These are phyloP conservation scores for Sandelia bainsii DNA, from an alignment of 2,797 vertebrate species.

Conservation along the genomic window DNA sequence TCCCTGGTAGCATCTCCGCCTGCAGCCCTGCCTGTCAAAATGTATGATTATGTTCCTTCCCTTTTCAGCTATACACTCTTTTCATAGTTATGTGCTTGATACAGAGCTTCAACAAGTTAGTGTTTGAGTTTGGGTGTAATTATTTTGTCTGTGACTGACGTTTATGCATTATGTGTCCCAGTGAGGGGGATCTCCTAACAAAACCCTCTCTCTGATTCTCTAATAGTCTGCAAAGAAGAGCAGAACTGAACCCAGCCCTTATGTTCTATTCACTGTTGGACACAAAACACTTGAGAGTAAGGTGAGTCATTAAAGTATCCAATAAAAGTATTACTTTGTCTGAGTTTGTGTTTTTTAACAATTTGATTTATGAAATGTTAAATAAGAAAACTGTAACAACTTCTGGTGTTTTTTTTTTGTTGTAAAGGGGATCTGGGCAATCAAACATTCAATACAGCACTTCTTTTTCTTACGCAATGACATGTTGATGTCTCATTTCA, in stretches of 20 bases:
- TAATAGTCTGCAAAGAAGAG: conserved; percentile 93
- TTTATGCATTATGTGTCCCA: conserved; percentile 7
- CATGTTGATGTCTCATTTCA: conserved; percentile 1
- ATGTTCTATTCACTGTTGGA: conserved; percentile 92
- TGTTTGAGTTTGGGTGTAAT: conserved; percentile 40
- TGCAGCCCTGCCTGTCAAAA: conserved; percentile 69
- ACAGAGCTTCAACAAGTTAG: conserved; percentile 6
- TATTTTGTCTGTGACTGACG: conserved; percentile 2
- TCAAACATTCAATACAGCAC: conserved; percentile 6
- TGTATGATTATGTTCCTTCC: conserved; percentile 27
- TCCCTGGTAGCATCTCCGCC: conserved; percentile 58
- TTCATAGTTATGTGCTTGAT: conserved; percentile 42
- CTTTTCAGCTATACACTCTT: conserved; percentile 27
- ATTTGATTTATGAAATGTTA: background rate
- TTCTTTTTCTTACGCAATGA: background rate
- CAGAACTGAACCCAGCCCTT: conserved; percentile 93
- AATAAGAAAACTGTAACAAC: background rate
- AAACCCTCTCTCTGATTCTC: conserved; percentile 36
- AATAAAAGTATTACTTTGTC: background rate
- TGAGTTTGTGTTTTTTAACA: background rate
- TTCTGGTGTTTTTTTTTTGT: background rate
- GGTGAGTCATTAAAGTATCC: conserved; percentile 78
- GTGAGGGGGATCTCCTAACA: conserved; percentile 17
- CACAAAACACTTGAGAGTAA: conserved; percentile 93
- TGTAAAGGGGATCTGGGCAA: background rate